These are phyloP conservation scores for Aspidiotus destructor DNA, from an alignment of 2,888 invertebrate species.

Conservation along the genomic window DNA sequence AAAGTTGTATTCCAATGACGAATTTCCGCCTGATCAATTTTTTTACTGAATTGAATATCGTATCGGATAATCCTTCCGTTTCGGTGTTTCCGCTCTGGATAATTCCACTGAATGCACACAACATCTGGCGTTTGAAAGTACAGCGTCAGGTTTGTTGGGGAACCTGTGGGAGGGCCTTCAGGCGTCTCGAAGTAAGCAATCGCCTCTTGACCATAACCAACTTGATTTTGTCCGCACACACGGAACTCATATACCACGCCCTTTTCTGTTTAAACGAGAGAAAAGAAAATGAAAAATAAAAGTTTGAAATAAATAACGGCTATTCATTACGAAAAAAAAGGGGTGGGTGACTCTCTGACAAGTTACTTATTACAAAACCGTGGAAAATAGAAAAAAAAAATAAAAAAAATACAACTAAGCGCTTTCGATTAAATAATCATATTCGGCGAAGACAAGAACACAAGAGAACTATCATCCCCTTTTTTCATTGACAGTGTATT, in stretches of 20 bases:
- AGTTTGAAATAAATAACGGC: too few species aligned
- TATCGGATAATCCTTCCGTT: constrained; percentile 92
- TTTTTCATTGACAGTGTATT: too few species aligned
- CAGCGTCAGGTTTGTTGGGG: constrained; percentile 72
- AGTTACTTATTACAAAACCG: too few species aligned
- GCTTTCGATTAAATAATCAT: too few species aligned
- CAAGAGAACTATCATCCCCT: too few species aligned
- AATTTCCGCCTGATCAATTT: constrained; percentile 69
- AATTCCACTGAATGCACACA: constrained; percentile 80
- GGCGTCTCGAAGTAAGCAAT: constrained; percentile 86
- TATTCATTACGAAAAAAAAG: too few species aligned
- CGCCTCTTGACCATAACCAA: constrained; percentile 90
- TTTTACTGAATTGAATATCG: constrained; percentile 84
- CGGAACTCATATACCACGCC: constrained; percentile 95
- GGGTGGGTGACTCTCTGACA: too few species aligned
- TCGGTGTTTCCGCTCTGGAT: constrained; percentile 73
- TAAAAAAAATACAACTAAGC: too few species aligned
- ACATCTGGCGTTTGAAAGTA: constrained; percentile 88
- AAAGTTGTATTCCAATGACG: constrained; percentile 66
- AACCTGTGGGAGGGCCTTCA: constrained; percentile 82
- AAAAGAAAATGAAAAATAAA: too few species aligned
- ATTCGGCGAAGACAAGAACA: too few species aligned
- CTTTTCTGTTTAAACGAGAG: constrained; percentile 50
- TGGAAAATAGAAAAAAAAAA: too few species aligned
- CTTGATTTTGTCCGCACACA: constrained; percentile 88